Percentiles rank a stretch among this genome's conserved stretches.
phyloP scores from a whole-genome alignment of 2,113 vertebrate species.

The Catagonus wagneri region DNA sequence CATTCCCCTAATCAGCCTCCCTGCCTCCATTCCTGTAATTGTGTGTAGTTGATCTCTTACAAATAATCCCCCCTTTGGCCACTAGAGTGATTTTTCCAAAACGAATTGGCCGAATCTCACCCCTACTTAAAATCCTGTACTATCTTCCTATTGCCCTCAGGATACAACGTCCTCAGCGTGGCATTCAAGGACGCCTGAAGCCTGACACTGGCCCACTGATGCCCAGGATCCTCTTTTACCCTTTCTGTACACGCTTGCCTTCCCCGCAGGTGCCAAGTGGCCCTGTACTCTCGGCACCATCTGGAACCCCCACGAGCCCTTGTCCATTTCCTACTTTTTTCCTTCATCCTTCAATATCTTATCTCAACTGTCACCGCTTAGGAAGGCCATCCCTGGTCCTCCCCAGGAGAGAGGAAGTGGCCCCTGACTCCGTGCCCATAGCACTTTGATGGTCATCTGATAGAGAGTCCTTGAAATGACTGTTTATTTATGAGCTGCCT shows the following conservation, averaged over 20 bases:
- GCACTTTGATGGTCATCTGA: not conserved
- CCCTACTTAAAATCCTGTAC: not conserved
- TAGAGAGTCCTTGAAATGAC: not conserved
- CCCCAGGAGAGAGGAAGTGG: slow-evolving; percentile 20
- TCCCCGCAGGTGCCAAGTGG: not conserved
- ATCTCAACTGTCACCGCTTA: slow-evolving; percentile 28
- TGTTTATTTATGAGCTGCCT: not conserved
- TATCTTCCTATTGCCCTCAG: not conserved
- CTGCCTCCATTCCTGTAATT: not conserved
- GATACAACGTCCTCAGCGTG: no score
- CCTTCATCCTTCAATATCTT: slow-evolving; percentile 37
- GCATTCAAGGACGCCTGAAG: not conserved
- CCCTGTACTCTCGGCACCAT: not conserved
- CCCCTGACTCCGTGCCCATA: not conserved
- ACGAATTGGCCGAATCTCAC: not conserved
- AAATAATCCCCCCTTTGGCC: not conserved
- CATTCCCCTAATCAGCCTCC: not conserved
- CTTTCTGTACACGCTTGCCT: not conserved
- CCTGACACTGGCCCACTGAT: not conserved
- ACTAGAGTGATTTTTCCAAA: not conserved
- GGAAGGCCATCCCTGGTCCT: slow-evolving; percentile 22
- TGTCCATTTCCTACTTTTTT: slow-evolving; percentile 32
- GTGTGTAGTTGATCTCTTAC: not conserved
- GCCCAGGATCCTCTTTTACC: not conserved
- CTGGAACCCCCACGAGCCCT: not conserved